Conservation (phyloP, 2,113 vertebrate genomes). For the Corydoras sp. region DNA sequence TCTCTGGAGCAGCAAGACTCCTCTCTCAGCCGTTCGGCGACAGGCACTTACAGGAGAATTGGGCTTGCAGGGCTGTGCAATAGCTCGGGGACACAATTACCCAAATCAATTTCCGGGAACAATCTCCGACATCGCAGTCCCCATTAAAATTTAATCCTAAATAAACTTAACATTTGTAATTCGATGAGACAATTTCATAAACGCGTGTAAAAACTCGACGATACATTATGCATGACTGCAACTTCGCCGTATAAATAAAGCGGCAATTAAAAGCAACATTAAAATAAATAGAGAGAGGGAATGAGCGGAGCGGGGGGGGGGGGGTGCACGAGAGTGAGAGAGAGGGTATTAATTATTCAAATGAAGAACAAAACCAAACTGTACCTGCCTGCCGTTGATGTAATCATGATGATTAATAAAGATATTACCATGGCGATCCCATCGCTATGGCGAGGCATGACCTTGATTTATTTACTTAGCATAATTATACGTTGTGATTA, state of each 20-base stretch:
- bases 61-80: conserved; percentile 25
- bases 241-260: conserved; percentile 65
- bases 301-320: conserved; percentile 26
- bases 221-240: conserved; percentile 66
- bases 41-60: conserved; percentile 46
- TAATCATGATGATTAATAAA: conserved; percentile 65
- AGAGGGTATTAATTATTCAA: conserved; percentile 67
- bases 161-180: conserved; percentile 77
- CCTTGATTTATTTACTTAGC: conserved; percentile 90
- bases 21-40: conserved; percentile 4
- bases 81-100: conserved; percentile 51
- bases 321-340: conserved; percentile 1
- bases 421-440: conserved; percentile 69
- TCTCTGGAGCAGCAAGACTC: conserved; percentile 1
- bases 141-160: conserved; percentile 67
- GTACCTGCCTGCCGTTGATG: conserved; percentile 66
- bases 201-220: conserved; percentile 64
- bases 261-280: conserved; percentile 61
- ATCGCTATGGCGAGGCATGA: conserved; percentile 75
- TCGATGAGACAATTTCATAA: conserved; percentile 72
- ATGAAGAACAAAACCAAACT: conserved; percentile 57
- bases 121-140: conserved; percentile 47
- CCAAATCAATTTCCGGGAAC: conserved; percentile 55
- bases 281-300: conserved; percentile 34
- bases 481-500: conserved; percentile 90